A percentile compares a stretch with the other conserved stretches of the same genome.
These are phyloP conservation scores for Nycteola revayana DNA, from an alignment of 2,888 invertebrate genomes.

Conservation along the genomic window DNA sequence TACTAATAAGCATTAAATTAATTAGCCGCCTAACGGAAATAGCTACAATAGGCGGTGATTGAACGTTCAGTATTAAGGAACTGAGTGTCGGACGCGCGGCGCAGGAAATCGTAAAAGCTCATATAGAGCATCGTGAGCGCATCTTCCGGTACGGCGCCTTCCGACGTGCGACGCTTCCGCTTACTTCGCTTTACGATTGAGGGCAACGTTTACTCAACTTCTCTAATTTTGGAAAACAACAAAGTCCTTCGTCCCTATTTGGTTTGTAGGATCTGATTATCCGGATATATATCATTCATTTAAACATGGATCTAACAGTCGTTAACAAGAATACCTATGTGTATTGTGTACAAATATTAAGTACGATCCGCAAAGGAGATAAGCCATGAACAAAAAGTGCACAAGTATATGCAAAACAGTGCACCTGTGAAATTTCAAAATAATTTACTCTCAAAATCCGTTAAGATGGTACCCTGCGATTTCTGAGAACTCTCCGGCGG, in stretches of 20 bases:
- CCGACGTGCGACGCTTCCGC: conserved; percentile 65
- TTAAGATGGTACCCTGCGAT: too few relatives aligned
- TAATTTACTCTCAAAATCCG: too few relatives aligned
- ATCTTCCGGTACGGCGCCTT: conserved; percentile 72
- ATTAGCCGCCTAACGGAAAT: too few relatives aligned
- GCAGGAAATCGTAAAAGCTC: conserved; percentile 79
- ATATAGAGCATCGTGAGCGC: conserved; percentile 64
- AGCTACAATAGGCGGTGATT: conserved; percentile 35
- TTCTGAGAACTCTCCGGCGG: too few relatives aligned
- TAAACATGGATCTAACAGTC: too few relatives aligned
- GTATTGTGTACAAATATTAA: not conserved
- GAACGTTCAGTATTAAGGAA: conserved; percentile 45
- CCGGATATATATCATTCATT: too few relatives aligned
- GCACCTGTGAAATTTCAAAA: too few relatives aligned
- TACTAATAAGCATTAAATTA: too few relatives aligned
- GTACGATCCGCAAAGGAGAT: not conserved
- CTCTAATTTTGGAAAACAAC: conserved; percentile 46
- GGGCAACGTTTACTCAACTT: conserved; percentile 50
- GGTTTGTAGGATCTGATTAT: too few relatives aligned
- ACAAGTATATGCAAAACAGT: too few relatives aligned
- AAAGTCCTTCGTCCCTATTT: too few relatives aligned
- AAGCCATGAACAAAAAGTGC: conserved; percentile 1
- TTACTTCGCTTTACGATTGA: conserved; percentile 58
- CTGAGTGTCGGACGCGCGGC: conserved; percentile 40
- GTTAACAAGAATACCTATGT: too few relatives aligned